Conservation (phyloP, 2,797 vertebrate species). For the Scolopax rusticola region DNA sequence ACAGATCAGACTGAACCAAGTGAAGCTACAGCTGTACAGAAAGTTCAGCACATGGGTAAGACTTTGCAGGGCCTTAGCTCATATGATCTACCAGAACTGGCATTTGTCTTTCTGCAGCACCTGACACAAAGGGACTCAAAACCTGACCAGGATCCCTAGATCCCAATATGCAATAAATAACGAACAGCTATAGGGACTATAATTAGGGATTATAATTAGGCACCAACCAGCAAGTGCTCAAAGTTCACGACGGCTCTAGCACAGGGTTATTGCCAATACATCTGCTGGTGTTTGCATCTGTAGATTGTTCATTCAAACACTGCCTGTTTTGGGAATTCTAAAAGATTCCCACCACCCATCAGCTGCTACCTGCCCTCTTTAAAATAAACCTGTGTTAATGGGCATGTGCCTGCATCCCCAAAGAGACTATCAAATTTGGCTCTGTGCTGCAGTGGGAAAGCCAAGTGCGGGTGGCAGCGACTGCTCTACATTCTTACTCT, state of each 20-base stretch:
- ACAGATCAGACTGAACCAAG: neutral
- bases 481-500: neutral
- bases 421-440: slow-evolving; percentile 60
- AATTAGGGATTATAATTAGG: neutral
- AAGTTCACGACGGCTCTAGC: neutral
- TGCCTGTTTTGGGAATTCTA: slow-evolving; percentile 39
- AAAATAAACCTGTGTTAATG: slow-evolving; percentile 34
- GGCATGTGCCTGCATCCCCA: slow-evolving; percentile 18
- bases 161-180: neutral
- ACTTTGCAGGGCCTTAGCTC: neutral
- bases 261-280: neutral
- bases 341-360: neutral
- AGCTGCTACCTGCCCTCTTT: slow-evolving; percentile 47
- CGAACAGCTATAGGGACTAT: neutral
- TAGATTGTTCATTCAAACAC: neutral
- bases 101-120: neutral
- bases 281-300: neutral
- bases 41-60: neutral
- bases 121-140: neutral
- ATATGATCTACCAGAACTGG: neutral
- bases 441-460: neutral
- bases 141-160: neutral
- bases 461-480: neutral
- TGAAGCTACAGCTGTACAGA: neutral
- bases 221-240: neutral